Evolutionary conservation across 1,140 invertebrate species (phyloP).

Genomic region (Pteromalus puparum): DNA sequence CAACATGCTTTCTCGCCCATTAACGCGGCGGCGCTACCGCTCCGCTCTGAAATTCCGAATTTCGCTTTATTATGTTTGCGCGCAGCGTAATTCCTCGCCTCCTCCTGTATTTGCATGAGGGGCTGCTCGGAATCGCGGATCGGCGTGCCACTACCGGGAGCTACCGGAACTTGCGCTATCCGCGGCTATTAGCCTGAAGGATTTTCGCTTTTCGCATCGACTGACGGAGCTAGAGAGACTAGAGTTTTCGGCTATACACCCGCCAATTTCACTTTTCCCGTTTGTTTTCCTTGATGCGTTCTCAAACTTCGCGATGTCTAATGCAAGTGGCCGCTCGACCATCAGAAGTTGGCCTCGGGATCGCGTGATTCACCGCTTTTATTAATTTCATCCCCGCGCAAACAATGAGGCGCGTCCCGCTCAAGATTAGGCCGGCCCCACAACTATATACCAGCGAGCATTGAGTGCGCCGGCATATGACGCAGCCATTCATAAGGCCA

Average conservation of each 20-base stretch:
- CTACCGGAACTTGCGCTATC: too few relatives aligned
- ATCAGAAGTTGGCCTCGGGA: too few relatives aligned
- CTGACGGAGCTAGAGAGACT: neutral
- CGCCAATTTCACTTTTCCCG: neutral
- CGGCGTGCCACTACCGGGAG: neutral
- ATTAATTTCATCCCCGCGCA: neutral
- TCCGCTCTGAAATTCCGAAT: constrained; percentile 32
- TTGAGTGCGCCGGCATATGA: neutral
- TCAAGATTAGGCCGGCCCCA: neutral
- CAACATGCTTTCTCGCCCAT: constrained; percentile 39
- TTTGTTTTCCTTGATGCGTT: too few relatives aligned
- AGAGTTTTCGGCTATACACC: neutral
- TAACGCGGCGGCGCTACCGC: neutral
- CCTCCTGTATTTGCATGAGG: constrained; percentile 17
- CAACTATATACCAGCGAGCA: neutral
- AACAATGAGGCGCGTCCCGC: neutral
- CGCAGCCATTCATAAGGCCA: neutral
- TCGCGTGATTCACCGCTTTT: neutral
- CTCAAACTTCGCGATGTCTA: too few relatives aligned
- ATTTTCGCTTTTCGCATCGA: constrained; percentile 25
- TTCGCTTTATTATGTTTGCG: constrained; percentile 44
- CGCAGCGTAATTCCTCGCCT: constrained; percentile 7
- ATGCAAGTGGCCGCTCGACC: too few relatives aligned
- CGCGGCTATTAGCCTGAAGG: neutral
- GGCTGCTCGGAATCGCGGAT: neutral